Percentiles rank a stretch among this genome's conserved stretches.
Evolutionary conservation across 2,888 invertebrate genomes (phyloP).

Genomic region (Nymphalis polychloros): DNA sequence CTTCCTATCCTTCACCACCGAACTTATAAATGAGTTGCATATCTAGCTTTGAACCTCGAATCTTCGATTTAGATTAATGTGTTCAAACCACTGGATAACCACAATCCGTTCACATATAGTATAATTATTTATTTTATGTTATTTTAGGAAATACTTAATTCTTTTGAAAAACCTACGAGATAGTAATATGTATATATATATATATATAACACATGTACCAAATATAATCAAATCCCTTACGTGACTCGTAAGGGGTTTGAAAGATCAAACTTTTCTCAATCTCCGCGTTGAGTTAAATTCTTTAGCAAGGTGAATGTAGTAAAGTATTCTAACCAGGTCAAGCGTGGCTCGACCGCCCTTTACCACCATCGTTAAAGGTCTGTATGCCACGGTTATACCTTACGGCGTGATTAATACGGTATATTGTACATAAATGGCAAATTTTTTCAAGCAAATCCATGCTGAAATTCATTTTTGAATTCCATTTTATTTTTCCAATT

Average conservation of each 20-base stretch:
- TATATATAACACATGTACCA: neutral
- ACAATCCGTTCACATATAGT: no score
- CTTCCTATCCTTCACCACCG: no score
- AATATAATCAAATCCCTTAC: neutral
- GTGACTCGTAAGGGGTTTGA: no score
- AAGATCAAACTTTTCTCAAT: neutral
- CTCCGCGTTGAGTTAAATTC: neutral
- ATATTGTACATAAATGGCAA: neutral
- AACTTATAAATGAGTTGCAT: no score
- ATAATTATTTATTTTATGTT: no score
- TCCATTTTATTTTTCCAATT: no score
- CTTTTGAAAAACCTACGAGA: no score
- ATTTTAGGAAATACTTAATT: no score
- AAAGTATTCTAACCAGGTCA: slow-evolving; percentile 18
- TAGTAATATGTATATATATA: no score
- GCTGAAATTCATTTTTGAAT: neutral
- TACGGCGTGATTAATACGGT: neutral
- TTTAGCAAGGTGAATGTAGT: slow-evolving; percentile 1
- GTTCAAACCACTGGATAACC: no score
- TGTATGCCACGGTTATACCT: neutral
- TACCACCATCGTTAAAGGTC: neutral
- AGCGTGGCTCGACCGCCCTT: slow-evolving; percentile 2
- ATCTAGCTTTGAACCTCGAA: no score
- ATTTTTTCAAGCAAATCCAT: neutral
- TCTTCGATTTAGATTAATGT: no score